These are phyloP conservation scores for Caenorhabditis remanei DNA, from an alignment of 1,140 invertebrate genomes.

Conservation along the genomic window DNA sequence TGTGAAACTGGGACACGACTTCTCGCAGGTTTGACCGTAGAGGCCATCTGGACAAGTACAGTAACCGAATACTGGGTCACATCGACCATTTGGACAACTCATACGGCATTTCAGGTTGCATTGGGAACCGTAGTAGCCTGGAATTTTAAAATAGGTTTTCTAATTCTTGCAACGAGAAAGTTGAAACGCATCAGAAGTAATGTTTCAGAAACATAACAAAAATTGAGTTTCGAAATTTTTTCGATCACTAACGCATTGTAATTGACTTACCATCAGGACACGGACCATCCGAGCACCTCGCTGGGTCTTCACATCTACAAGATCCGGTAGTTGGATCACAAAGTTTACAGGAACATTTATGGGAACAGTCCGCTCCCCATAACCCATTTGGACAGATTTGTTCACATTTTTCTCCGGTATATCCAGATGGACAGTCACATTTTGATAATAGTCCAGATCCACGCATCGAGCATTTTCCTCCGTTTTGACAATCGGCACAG, in stretches of 20 bases:
- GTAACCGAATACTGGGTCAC: conserved; percentile 87
- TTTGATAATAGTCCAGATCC: conserved; percentile 86
- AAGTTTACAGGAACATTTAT: conserved; percentile 35
- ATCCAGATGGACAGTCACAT: conserved; percentile 85
- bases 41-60: conserved; percentile 91
- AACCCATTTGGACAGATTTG: conserved; percentile 71
- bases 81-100: conserved; percentile 80
- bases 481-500: conserved; percentile 87
- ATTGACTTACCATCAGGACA: conserved; percentile 49
- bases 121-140: conserved; percentile 70
- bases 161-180: no score
- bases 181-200: no score
- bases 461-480: conserved; percentile 84
- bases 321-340: conserved; percentile 36
- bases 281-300: conserved; percentile 40
- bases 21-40: conserved; percentile 85
- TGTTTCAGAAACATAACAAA: neutral
- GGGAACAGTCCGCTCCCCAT: conserved; percentile 56
- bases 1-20: conserved; percentile 71
- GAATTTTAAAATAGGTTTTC: neutral
- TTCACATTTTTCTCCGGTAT: conserved; percentile 88
- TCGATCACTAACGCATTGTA: no score
- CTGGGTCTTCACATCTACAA: conserved; percentile 8
- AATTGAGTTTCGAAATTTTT: no score
- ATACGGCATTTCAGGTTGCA: conserved; percentile 73